These are phyloP conservation scores for Anodontia alba DNA, from an alignment of 2,888 invertebrate genomes.

Conservation along the genomic window DNA sequence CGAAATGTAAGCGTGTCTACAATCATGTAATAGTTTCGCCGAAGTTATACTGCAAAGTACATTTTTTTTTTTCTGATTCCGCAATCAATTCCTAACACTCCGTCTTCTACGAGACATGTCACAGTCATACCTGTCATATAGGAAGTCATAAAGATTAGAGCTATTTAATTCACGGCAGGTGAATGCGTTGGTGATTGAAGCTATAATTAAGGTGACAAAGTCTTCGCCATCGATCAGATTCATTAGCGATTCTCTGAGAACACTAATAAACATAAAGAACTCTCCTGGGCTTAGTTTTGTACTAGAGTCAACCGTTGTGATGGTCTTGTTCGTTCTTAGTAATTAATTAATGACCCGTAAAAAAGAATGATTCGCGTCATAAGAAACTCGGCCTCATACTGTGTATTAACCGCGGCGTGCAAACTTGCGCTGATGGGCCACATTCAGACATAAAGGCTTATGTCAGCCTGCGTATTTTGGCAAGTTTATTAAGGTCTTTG, in stretches of 20 bases:
- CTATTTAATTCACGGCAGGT: slow-evolving; percentile 9
- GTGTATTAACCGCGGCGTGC: too few relatives aligned
- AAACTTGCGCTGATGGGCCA: too few relatives aligned
- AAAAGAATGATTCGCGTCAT: background rate
- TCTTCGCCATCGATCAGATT: background rate
- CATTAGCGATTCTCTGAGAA: background rate
- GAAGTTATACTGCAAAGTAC: too few relatives aligned
- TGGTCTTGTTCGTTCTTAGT: background rate
- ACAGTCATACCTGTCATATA: background rate
- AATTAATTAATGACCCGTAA: background rate
- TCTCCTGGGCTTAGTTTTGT: background rate
- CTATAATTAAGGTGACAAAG: slow-evolving; percentile 10
- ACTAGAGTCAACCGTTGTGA: background rate
- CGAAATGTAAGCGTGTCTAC: too few relatives aligned
- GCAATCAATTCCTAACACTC: background rate
- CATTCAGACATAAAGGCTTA: too few relatives aligned
- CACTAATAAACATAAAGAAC: background rate
- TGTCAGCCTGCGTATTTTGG: too few relatives aligned
- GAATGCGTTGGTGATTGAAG: background rate
- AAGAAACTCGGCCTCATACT: too few relatives aligned
- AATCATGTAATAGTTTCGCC: too few relatives aligned
- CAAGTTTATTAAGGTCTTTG: too few relatives aligned
- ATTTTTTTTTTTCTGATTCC: too few relatives aligned
- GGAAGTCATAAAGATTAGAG: slow-evolving; percentile 4
- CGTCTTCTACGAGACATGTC: background rate